Conservation (phyloP, 2,888 invertebrate species). For the Amphipoea oculea region DNA sequence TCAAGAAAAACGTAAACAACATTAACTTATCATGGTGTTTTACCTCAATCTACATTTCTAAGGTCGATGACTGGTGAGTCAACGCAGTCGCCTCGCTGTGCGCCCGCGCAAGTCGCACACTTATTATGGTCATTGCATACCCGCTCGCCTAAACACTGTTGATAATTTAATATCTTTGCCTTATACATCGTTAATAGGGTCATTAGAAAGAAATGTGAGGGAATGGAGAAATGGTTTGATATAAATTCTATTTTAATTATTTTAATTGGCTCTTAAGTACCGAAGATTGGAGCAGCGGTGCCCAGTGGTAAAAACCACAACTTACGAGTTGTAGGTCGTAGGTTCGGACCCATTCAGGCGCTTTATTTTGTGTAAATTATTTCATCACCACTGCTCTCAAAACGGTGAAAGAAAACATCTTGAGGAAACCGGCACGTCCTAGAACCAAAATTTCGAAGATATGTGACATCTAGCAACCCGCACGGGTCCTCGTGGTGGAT, state of each 20-base stretch:
- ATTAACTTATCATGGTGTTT: conserved; percentile 57
- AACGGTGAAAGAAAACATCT: too few species aligned
- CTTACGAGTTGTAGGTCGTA: too few species aligned
- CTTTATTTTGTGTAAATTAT: too few species aligned
- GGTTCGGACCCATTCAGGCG: too few species aligned
- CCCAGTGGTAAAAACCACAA: too few species aligned
- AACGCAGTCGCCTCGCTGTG: conserved; percentile 61
- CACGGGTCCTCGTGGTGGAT: too few species aligned
- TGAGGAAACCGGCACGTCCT: too few species aligned
- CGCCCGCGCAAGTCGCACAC: conserved; percentile 68
- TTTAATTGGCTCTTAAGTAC: conserved; percentile 15
- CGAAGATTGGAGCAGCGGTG: too few species aligned
- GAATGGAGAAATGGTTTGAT: conserved; percentile 24
- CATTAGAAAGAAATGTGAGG: conserved; percentile 42
- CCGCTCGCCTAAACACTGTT: conserved; percentile 56
- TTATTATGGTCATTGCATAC: conserved; percentile 74
- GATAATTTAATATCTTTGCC: conserved; percentile 58
- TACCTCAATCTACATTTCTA: conserved; percentile 69
- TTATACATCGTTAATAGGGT: conserved; percentile 56
- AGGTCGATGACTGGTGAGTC: conserved; percentile 83
- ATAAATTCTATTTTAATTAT: conserved; percentile 28
- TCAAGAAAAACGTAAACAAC: conserved; percentile 59
- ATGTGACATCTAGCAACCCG: too few species aligned
- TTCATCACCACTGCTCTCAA: too few species aligned
- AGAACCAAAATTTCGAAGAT: too few species aligned